Base-by-base conservation (phyloP, 2,888 invertebrate species). In the Drosophila tanythrix region DNA sequence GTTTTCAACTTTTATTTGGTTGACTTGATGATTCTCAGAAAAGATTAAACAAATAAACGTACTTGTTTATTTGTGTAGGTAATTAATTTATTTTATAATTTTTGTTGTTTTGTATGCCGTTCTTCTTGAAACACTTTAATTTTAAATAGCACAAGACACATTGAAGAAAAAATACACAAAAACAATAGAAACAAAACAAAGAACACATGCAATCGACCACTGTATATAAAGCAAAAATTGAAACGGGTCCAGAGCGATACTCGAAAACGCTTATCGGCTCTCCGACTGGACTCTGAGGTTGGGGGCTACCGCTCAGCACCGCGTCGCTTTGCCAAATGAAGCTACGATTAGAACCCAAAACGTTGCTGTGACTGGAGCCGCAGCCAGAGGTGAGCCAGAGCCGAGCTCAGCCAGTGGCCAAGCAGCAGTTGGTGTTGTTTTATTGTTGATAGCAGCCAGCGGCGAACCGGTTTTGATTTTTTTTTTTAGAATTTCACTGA, bases 311-410 rank as follows among this genome's bases (percentile, higher is more conserved):
- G 68, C 57, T 63, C 89, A 73, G 76, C 70, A 79, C 70, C 68
- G 83, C 82, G 76, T 74, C 84, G 74, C 70, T 74, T 48, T 36
- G 67, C 70, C 84, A 89, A 84, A 89, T 84, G 76, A 89, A 70
- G 81, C 82, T 65, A 53, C 73, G 88, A 72, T 69, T 72, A 76
- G 69, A 76, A 76, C 60, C 38, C 43, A 48, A 59, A 43, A 21
- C 46, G 53, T 15, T 58, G 51, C 63, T 43, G 51, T 18, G 75
- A 75, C 79, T 13, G 18, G n/a, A 33, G 33, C 40, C 40, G 15
- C 27, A 40, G 35, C 36, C 21, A 36, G 31, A 31, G 31, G 0
- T 8, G 31, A 31, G 1, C 2, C 10, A 31, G 31, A 31, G 31
- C 3, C 10, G 3, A 33, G 3, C 3, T 10, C 4, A 27, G 27